phyloP scores from a whole-genome alignment of 2,888 invertebrate species.

The Diabrotica balteata region DNA sequence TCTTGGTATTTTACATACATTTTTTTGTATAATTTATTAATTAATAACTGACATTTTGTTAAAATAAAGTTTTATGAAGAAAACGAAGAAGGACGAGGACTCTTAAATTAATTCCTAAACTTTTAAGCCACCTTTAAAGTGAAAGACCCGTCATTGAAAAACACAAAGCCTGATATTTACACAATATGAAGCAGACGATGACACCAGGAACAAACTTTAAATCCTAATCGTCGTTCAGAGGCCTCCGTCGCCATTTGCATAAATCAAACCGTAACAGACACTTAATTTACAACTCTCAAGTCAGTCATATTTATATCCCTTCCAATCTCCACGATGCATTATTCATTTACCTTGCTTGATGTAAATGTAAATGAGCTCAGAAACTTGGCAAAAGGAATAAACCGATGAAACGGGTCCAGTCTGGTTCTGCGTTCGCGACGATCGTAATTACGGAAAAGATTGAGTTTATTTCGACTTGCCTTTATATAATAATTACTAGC shows the following conservation, averaged over 20 bases:
- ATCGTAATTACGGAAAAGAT: slow-evolving; percentile 8
- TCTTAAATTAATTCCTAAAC: too few relatives aligned
- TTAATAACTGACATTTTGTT: too few relatives aligned
- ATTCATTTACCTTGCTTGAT: slow-evolving; percentile 24
- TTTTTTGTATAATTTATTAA: too few relatives aligned
- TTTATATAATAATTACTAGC: slow-evolving; percentile 9
- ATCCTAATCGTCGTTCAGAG: slow-evolving; percentile 1
- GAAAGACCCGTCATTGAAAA: too few relatives aligned
- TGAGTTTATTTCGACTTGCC: background rate
- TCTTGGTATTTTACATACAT: too few relatives aligned
- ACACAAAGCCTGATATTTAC: too few relatives aligned
- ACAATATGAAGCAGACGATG: too few relatives aligned
- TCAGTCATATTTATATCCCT: slow-evolving; percentile 25
- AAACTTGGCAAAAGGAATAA: slow-evolving; percentile 12
- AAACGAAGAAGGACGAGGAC: too few relatives aligned
- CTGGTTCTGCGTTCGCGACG: slow-evolving; percentile 4
- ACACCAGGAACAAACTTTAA: too few relatives aligned
- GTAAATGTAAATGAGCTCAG: slow-evolving; percentile 23
- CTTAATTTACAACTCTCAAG: slow-evolving; percentile 21
- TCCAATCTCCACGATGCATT: slow-evolving; percentile 21
- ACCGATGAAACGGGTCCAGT: slow-evolving; percentile 6
- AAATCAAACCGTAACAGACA: slow-evolving; percentile 12
- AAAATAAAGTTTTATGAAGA: too few relatives aligned
- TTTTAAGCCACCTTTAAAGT: too few relatives aligned
- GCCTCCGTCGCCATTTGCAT: slow-evolving; percentile 7